These are phyloP conservation scores for Pterobdella sp. DNA, from an alignment of 2,888 invertebrate species.

Conservation along the genomic window DNA sequence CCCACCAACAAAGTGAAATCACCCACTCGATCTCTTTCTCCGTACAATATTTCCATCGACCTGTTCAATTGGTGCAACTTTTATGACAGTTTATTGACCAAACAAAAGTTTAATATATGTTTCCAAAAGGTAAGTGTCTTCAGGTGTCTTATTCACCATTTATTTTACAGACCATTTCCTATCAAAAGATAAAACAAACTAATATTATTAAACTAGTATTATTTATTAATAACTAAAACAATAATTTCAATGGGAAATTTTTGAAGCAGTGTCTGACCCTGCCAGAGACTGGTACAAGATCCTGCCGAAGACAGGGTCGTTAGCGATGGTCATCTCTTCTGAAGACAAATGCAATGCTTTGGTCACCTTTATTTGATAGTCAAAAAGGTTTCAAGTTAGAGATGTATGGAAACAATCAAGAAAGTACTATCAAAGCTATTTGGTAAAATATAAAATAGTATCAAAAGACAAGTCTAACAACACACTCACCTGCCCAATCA, in stretches of 20 bases:
- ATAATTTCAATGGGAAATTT: no score
- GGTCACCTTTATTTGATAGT: neutral
- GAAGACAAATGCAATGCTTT: constrained; percentile 21
- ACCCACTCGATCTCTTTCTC: constrained; percentile 86
- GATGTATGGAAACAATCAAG: neutral
- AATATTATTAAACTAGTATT: no score
- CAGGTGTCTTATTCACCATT: no score
- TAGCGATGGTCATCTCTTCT: constrained; percentile 30
- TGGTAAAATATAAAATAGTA: neutral
- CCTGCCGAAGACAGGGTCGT: constrained; percentile 48
- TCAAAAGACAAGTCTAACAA: neutral
- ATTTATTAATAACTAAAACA: no score
- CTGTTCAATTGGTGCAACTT: constrained; percentile 37
- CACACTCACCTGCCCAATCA: constrained; percentile 40
- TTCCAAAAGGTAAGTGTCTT: no score
- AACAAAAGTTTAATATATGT: no score
- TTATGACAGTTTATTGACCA: no score
- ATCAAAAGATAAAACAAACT: no score
- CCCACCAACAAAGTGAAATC: constrained; percentile 65
- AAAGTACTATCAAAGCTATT: neutral
- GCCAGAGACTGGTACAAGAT: constrained; percentile 45
- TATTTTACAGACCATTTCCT: no score
- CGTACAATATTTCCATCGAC: constrained; percentile 64
- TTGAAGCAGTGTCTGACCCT: no score
- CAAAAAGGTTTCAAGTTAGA: neutral